Percentiles rank a stretch among this genome's conserved stretches.
Conservation (phyloP, 2,797 vertebrate genomes). For the Eulemur coronatus region DNA sequence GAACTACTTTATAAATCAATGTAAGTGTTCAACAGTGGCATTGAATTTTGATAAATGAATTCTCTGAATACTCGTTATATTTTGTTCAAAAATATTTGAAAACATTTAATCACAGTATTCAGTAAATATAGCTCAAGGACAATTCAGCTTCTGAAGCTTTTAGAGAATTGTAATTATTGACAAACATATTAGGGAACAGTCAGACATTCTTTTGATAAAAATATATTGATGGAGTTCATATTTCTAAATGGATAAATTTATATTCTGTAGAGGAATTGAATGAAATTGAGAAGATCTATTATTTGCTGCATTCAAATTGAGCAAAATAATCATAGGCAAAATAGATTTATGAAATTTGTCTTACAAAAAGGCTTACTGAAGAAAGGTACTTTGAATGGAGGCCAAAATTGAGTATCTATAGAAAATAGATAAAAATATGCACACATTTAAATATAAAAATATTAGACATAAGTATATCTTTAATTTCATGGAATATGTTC, state of each 20-base stretch:
- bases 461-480: background rate
- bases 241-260: background rate
- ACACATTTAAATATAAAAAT: background rate
- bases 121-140: background rate
- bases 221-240: background rate
- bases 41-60: background rate
- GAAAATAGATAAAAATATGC: background rate
- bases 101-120: conserved; percentile 23
- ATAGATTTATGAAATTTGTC: background rate
- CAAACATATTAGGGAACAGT: background rate
- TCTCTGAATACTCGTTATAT: background rate
- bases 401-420: background rate
- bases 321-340: background rate
- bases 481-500: background rate
- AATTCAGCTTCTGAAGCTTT: background rate
- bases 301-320: background rate
- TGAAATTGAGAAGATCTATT: background rate
- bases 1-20: background rate
- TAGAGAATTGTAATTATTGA: conserved; percentile 13
- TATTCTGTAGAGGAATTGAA: background rate
- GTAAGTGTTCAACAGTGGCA: background rate
- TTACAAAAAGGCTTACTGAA: background rate
- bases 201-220: background rate
- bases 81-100: conserved; percentile 9
- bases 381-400: background rate